Evolutionary conservation across 1,140 invertebrate species (phyloP), one percentile per base, ranked within the genome.

Genomic region (Hypsibius dujardini): DNA sequence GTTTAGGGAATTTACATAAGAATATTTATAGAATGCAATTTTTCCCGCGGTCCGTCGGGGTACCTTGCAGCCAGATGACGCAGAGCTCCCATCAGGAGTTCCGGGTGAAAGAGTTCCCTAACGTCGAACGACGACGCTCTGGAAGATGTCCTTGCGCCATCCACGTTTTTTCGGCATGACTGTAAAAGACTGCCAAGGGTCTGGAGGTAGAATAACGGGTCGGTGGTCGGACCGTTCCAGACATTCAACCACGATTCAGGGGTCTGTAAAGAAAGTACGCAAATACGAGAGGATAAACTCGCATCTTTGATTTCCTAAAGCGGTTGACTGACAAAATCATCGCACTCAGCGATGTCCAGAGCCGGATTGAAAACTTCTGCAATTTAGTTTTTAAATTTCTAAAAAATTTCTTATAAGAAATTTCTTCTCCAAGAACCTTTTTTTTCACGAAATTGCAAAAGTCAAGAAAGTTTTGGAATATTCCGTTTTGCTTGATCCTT

Each of bases 201-300:
- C 70, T 85, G 83, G 1, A 92, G 77, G 76, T 89, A 95, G 2
- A 84, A 79, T n/a, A 84, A 77, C 0, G 86, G 84, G 73, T 89
- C 86, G 70, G 82, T 81, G 1, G 90, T n/a, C n/a, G n/a, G 87
- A 0, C 90, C 90, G 46, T 85, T 80, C 91, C 91, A 95, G 14
- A 85, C 75, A 56, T 83, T 79, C 60, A 84, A 79, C 91, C 91
- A 95, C 2, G 78, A 76, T 46, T 79, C 76, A 0, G 90, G 90
- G 12, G 87, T 89, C 88, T 90, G 73, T 47, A 75, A 70, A 74
- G 78, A 70, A 12, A 56, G n/a, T 56, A n/a, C 50, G n/a, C 7
- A 12, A 56, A 7, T 56, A 12, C 50, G 50, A 12, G 50, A n/a
- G 7, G 50, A 7, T 12, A 56, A 56, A 56, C n/a, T 7, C 50